Evolutionary conservation across 1,140 invertebrate species (phyloP).

Genomic region (Zeugodacus cucurbitae): DNA sequence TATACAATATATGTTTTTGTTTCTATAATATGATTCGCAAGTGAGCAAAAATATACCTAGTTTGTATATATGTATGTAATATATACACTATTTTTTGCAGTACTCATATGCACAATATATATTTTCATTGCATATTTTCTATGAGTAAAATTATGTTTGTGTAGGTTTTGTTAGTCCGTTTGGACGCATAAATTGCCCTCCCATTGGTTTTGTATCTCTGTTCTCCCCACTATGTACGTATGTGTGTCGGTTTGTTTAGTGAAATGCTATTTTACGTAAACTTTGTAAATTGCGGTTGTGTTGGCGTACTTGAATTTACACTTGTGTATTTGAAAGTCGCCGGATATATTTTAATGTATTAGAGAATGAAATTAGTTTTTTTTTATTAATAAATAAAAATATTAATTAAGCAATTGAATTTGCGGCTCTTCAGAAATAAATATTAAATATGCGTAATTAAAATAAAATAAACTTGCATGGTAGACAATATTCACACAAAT

Average conservation of each 20-base stretch:
- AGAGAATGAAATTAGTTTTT: neutral
- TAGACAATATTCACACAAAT: neutral
- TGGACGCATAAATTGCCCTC: neutral
- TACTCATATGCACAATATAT: neutral
- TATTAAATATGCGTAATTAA: too few species aligned
- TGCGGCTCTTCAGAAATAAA: too few species aligned
- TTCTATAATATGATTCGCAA: constrained; percentile 21
- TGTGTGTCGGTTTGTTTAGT: neutral
- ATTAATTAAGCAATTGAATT: too few species aligned
- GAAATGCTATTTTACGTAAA: constrained; percentile 23
- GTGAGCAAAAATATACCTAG: constrained; percentile 22
- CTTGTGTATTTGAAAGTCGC: neutral
- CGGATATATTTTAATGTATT: neutral
- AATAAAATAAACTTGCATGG: too few species aligned
- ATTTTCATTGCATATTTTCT: neutral
- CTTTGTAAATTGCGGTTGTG: constrained; percentile 5
- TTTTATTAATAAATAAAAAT: too few species aligned
- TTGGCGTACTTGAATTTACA: neutral
- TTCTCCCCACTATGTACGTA: constrained; percentile 1
- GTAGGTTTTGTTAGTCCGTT: neutral
- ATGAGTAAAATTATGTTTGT: neutral
- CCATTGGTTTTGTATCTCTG: neutral
- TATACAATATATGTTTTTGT: constrained; percentile 10
- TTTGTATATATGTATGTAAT: neutral
- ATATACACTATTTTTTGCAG: neutral